Evolutionary conservation across 2,797 vertebrate species (phyloP).

Genomic region (Pangasius krempfi): DNA sequence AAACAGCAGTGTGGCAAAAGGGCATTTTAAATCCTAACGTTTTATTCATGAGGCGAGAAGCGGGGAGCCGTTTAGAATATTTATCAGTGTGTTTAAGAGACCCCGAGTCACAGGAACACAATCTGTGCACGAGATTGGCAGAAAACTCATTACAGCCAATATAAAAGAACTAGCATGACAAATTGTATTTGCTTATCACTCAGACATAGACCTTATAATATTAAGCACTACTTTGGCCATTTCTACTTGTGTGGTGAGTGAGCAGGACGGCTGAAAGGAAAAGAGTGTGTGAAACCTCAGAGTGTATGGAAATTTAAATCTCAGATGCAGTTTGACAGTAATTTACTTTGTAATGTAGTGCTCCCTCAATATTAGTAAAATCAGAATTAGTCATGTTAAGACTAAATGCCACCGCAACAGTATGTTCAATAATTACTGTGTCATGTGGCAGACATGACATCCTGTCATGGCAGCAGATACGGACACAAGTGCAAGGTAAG

Average conservation of each 20-base stretch:
- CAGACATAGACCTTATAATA: background rate
- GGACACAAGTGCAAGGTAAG: background rate
- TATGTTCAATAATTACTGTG: background rate
- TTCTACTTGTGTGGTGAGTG: background rate
- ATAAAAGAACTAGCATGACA: background rate
- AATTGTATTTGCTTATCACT: background rate
- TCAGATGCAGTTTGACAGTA: background rate
- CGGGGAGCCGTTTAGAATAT: conserved; percentile 30
- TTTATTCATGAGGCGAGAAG: conserved; percentile 38
- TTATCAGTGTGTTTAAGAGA: conserved; percentile 42
- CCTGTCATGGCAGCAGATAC: background rate
- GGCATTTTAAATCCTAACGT: conserved; percentile 35
- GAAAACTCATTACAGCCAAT: conserved; percentile 42
- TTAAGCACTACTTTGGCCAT: background rate
- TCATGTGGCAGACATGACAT: background rate
- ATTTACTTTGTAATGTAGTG: background rate
- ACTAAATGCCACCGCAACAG: background rate
- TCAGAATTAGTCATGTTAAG: background rate
- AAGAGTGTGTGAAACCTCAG: background rate
- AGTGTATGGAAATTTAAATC: background rate
- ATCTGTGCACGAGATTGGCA: conserved; percentile 18
- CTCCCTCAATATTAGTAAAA: background rate
- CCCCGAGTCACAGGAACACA: conserved; percentile 24
- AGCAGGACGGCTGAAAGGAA: background rate
- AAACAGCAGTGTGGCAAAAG: conserved; percentile 18